Base-by-base conservation (phyloP, 2,113 vertebrate species). In the Cryptoleucopteryx plumbea region DNA sequence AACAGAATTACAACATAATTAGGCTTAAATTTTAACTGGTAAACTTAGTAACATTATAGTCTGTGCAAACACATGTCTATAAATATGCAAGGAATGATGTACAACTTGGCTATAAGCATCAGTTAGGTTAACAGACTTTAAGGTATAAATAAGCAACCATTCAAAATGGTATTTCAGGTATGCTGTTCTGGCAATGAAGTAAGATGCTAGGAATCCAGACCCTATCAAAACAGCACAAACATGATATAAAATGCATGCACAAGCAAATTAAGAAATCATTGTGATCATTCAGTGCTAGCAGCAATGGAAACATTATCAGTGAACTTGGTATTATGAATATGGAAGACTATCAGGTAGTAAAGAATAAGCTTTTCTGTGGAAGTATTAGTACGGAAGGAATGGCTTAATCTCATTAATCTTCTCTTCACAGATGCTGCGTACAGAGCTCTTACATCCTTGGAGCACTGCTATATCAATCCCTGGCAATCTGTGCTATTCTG, bases 141-240 rank as follows among this genome's bases (percentile, higher is more conserved):
- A 48, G 21, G 19, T 70, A 40, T 48, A 92, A 93, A 78, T 62
- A 77, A 74, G 58, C 50, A 71, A 5, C 8, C 38, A 53, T 91
- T 82, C 42, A 86, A 96, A 91, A 90, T 52, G 67, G 63, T 85
- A 96, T 97, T 96, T 93, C 90, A 82, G 79, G 55, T 95, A 96
- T 93, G 90, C 47, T 84, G 13, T 89, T 92, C 71, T 91, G 84
- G 72, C 40, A 91, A 38, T 47, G 55, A 91, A 94, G 53, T 55
- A 73, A 50, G 26, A 59, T 71, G 18, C 63, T 78, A 58, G 88
- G 90, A 96, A 90, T 88, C 18, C 67, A 88, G 55, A 50, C 36
- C 11, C 22, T 78, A 72, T 67, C 61, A 65, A 71, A 87, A 67
- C 17, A 88, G 16, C 43, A 70, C 55, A 53, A 66, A 65, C 22